Evolutionary conservation across 2,888 invertebrate genomes (phyloP).

Genomic region (Phyllotreta cruciferae): DNA sequence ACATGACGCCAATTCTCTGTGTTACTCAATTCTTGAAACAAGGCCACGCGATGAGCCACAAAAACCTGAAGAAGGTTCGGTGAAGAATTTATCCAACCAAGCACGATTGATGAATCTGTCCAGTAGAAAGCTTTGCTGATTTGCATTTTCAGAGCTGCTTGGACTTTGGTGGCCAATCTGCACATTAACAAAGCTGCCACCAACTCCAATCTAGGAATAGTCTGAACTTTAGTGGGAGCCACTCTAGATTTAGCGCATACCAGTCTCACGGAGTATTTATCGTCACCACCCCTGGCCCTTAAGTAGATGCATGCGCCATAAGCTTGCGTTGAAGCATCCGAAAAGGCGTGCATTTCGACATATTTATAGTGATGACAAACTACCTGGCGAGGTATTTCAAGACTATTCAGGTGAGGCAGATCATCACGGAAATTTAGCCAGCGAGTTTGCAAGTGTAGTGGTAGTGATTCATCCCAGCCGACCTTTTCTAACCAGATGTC

Average conservation of each 20-base stretch:
- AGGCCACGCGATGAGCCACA: conserved; percentile 31
- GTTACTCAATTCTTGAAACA: conserved; percentile 27
- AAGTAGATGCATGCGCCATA: conserved; percentile 14
- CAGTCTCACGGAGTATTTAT: not conserved
- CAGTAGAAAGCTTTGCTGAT: not conserved
- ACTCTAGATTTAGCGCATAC: conserved; percentile 7
- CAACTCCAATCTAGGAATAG: no score
- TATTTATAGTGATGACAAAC: not conserved
- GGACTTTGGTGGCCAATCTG: no score
- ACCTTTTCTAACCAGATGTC: conserved; percentile 31
- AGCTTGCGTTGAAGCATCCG: conserved; percentile 7
- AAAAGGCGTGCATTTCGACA: conserved; percentile 10
- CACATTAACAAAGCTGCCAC: no score
- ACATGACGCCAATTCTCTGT: conserved; percentile 31
- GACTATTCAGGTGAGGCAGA: not conserved
- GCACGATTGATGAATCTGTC: conserved; percentile 6
- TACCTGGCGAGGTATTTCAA: not conserved
- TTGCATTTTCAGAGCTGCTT: conserved; percentile 1
- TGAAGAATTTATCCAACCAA: conserved; percentile 11
- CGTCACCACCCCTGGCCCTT: not conserved
- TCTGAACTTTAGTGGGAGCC: not conserved
- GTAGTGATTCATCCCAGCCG: conserved; percentile 28
- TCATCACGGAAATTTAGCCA: conserved; percentile 3
- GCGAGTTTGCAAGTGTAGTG: conserved; percentile 4
- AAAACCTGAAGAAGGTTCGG: conserved; percentile 28